Evolutionary conservation across 2,113 vertebrate species (phyloP).

Genomic region (Lampris megalopsis): DNA sequence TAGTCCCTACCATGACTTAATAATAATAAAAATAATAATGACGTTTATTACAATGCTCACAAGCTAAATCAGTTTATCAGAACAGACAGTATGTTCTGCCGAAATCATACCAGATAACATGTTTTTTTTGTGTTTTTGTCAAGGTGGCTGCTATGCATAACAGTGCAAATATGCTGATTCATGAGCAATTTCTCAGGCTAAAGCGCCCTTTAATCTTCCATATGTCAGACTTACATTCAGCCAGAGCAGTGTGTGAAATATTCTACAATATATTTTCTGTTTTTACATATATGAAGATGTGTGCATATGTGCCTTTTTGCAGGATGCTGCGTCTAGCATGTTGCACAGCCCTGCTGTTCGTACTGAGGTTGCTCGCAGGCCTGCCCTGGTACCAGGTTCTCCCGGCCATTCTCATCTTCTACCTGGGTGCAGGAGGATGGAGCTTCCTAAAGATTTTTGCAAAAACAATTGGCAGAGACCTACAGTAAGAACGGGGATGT

Average conservation of each 20-base stretch:
- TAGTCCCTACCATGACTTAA: not conserved
- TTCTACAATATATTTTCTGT: not conserved
- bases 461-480: conserved; percentile 90
- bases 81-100: conserved; percentile 25
- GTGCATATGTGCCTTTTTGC: conserved; percentile 61
- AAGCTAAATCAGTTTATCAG: conserved; percentile 3
- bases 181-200: not conserved
- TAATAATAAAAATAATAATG: not conserved
- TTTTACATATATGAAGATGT: conserved; percentile 1
- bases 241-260: conserved; percentile 12
- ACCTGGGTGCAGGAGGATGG: conserved; percentile 93
- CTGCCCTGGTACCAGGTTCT: conserved; percentile 91
- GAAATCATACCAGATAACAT: conserved; percentile 30
- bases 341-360: conserved; percentile 86
- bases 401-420: conserved; percentile 87
- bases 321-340: conserved; percentile 89
- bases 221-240: conserved; percentile 3
- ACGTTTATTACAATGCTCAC: not conserved
- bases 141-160: not conserved
- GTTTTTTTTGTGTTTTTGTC: not conserved
- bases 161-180: not conserved
- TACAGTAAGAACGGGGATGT: conserved; percentile 85
- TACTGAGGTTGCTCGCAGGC: conserved; percentile 85
- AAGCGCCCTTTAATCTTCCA: conserved; percentile 21
- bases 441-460: conserved; percentile 85